Evolutionary conservation across 1,140 invertebrate species (phyloP).

Genomic region (Pogonognathellus flavescens): DNA sequence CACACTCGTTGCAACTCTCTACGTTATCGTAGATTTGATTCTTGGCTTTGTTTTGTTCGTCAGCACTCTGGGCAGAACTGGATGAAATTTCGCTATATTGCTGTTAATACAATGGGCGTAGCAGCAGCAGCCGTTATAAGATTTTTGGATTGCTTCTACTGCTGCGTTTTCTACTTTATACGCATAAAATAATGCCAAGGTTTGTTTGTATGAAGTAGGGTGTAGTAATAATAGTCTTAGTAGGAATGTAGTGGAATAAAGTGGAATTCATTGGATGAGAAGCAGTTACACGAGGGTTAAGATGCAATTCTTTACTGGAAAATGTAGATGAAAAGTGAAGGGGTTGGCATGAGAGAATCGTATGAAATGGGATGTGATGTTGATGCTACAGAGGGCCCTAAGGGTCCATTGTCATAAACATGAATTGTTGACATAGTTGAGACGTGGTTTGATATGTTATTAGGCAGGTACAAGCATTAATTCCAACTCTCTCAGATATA

Average conservation of each 20-base stretch:
- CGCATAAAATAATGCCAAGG: too few relatives aligned
- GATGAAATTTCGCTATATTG: slow-evolving; percentile 9
- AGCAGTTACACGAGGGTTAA: slow-evolving; percentile 1
- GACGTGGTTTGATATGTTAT: slow-evolving; percentile 47
- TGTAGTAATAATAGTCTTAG: background rate
- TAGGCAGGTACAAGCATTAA: slow-evolving; percentile 50
- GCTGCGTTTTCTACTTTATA: background rate
- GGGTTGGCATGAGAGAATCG: slow-evolving; percentile 12
- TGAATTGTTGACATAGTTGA: slow-evolving; percentile 59
- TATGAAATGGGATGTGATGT: slow-evolving; percentile 16
- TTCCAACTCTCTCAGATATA: too few relatives aligned
- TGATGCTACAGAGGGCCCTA: slow-evolving; percentile 53
- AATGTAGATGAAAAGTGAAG: slow-evolving; percentile 4
- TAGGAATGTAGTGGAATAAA: background rate
- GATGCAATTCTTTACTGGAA: slow-evolving; percentile 1
- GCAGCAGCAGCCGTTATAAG: background rate
- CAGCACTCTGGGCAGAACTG: background rate
- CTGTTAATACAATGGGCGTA: background rate
- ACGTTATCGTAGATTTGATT: slow-evolving; percentile 30
- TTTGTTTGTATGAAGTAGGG: too few relatives aligned
- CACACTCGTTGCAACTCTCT: background rate
- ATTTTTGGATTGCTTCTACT: background rate
- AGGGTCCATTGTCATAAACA: slow-evolving; percentile 60
- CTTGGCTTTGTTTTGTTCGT: slow-evolving; percentile 29
- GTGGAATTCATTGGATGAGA: background rate